Conservation (phyloP, 2,888 invertebrate genomes). For the Eilema caniola region DNA sequence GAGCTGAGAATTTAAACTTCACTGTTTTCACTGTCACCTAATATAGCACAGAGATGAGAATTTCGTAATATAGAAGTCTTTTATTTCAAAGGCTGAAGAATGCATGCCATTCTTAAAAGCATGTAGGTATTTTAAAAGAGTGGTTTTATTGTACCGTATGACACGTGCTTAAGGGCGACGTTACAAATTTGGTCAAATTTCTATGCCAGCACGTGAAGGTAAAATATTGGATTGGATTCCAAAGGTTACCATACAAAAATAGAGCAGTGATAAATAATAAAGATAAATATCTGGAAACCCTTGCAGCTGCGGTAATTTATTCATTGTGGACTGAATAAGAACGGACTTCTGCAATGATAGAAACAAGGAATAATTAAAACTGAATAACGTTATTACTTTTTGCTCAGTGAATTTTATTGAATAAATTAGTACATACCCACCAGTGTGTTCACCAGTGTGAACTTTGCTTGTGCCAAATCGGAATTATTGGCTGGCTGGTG, state of each 20-base stretch:
- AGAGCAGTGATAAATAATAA: too few species aligned
- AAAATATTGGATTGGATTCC: too few species aligned
- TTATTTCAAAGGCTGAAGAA: slow-evolving; percentile 40
- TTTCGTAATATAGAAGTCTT: slow-evolving; percentile 60
- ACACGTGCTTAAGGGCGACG: neutral
- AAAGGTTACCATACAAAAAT: too few species aligned
- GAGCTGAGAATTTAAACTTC: slow-evolving; percentile 35
- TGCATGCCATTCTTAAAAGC: slow-evolving; percentile 45
- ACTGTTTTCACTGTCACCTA: slow-evolving; percentile 47
- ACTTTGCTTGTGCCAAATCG: neutral
- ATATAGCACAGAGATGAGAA: slow-evolving; percentile 58
- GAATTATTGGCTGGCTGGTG: neutral
- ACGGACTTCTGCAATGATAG: neutral
- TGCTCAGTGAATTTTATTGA: neutral
- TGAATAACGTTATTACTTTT: too few species aligned
- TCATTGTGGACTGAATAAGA: too few species aligned
- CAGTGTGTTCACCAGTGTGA: too few species aligned
- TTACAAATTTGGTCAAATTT: neutral
- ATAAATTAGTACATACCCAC: too few species aligned
- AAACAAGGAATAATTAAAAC: neutral
- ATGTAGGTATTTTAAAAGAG: slow-evolving; percentile 9
- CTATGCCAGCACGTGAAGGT: neutral
- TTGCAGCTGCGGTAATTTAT: too few species aligned
- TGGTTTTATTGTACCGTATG: neutral
- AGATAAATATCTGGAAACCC: too few species aligned